These are phyloP conservation scores for Xenotilapia flavipinnis DNA, from an alignment of 2,113 vertebrate species.

Conservation along the genomic window DNA sequence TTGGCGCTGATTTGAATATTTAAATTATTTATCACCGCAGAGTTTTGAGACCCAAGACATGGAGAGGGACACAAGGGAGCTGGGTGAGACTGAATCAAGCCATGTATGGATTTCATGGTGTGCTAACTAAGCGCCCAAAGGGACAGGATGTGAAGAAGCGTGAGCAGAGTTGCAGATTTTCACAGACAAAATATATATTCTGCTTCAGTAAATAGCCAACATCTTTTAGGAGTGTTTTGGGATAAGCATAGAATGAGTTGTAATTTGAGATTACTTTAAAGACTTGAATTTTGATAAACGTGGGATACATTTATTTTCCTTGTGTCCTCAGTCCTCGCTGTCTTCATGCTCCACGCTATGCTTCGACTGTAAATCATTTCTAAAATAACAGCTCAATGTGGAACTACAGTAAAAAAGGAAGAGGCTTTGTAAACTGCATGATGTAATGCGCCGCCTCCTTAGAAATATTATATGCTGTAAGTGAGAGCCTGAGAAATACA, in stretches of 20 bases:
- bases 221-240: background rate
- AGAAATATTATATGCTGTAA: background rate
- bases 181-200: background rate
- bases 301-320: background rate
- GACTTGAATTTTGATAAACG: background rate
- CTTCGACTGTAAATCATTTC: background rate
- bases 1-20: slow-evolving; percentile 62
- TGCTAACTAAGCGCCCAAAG: background rate
- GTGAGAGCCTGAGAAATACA: slow-evolving; percentile 33
- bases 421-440: slow-evolving; percentile 2
- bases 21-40: slow-evolving; percentile 55
- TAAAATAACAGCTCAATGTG: slow-evolving; percentile 3
- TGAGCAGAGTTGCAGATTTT: background rate
- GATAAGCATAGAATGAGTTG: background rate
- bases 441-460: slow-evolving; percentile 23
- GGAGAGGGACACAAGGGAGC: slow-evolving; percentile 6
- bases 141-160: background rate
- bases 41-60: slow-evolving; percentile 18
- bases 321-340: background rate
- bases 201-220: background rate
- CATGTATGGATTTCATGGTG: background rate
- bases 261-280: background rate
- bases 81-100: background rate
- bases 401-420: background rate
- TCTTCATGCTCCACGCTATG: background rate